Percentiles rank a stretch among this genome's conserved stretches.
Evolutionary conservation across 35 echinoderm and acorn worm species (phyloP).

Genomic region (Heliocidaris erythrogramma): DNA sequence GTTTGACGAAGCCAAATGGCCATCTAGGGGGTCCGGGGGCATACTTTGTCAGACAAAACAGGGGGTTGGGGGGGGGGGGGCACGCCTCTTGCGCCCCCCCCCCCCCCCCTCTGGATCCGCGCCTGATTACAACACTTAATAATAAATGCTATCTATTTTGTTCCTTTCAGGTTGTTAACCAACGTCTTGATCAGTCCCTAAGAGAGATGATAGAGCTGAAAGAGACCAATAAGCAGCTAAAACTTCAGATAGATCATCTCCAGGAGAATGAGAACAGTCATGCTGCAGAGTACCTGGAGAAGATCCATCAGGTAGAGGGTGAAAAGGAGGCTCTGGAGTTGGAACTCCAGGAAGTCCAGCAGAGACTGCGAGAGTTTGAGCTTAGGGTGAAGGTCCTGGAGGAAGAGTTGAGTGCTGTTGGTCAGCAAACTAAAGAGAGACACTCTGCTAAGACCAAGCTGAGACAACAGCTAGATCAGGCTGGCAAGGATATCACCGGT

Average conservation of each 20-base stretch:
- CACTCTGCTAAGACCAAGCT: conserved; percentile 14
- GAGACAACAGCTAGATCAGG: background rate
- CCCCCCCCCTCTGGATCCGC: too few relatives aligned
- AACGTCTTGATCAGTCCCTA: background rate
- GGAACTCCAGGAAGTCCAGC: conserved; percentile 24
- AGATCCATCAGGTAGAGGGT: background rate
- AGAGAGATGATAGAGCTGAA: conserved; percentile 30
- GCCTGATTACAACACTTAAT: too few relatives aligned
- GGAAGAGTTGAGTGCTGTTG: background rate
- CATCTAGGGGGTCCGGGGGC: too few relatives aligned
- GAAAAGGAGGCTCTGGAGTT: background rate
- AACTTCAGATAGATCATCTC: conserved; percentile 13
- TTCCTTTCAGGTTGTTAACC: conserved; percentile 15
- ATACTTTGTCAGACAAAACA: too few relatives aligned
- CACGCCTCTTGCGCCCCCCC: too few relatives aligned
- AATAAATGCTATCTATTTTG: background rate
- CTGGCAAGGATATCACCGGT: background rate
- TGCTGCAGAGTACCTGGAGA: background rate
- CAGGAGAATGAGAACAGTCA: background rate
- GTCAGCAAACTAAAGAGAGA: conserved; percentile 10
- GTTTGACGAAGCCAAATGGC: too few relatives aligned
- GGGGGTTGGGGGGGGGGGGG: too few relatives aligned
- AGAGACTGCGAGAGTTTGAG: conserved; percentile 9
- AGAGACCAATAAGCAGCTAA: conserved; percentile 16
- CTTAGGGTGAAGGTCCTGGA: conserved; percentile 7